These are phyloP conservation scores for Poecilus cupreus DNA, from an alignment of 2,888 invertebrate species.

Conservation along the genomic window DNA sequence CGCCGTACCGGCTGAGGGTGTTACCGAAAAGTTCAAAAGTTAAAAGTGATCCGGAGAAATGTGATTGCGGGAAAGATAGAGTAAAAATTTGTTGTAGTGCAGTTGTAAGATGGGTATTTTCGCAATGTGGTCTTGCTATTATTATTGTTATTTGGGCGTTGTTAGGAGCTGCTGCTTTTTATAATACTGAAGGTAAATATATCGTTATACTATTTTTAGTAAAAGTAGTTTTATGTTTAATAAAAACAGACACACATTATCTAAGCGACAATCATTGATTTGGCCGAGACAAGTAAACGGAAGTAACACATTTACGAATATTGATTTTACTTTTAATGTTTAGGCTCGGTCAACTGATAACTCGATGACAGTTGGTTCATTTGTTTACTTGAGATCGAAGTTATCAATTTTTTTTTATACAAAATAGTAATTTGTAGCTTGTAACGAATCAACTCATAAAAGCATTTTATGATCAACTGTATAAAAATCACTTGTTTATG, in stretches of 20 bases:
- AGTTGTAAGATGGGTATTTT: slow-evolving; percentile 74
- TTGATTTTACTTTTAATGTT: slow-evolving; percentile 2
- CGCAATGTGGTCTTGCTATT: slow-evolving; percentile 77
- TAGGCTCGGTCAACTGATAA: neutral
- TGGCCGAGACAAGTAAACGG: neutral
- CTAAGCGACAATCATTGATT: neutral
- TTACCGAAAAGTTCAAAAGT: slow-evolving; percentile 73
- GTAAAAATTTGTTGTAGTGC: slow-evolving; percentile 71
- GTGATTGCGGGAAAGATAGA: slow-evolving; percentile 66
- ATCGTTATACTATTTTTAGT: neutral
- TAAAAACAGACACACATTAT: too few relatives aligned
- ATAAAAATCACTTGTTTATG: too few relatives aligned
- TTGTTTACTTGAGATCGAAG: neutral
- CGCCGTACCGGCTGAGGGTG: slow-evolving; percentile 76
- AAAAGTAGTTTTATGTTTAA: neutral
- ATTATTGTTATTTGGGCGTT: slow-evolving; percentile 79
- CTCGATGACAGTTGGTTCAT: neutral
- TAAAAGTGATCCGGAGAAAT: slow-evolving; percentile 69
- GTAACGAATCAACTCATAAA: too few relatives aligned
- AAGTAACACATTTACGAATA: slow-evolving; percentile 16
- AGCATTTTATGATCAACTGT: too few relatives aligned
- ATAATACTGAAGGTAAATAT: slow-evolving; percentile 78
- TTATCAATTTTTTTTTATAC: too few relatives aligned
- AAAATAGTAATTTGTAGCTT: too few relatives aligned
- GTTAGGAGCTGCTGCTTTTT: slow-evolving; percentile 79